A percentile compares a stretch with the other conserved stretches of the same genome.
phyloP scores from a whole-genome alignment of 2,888 invertebrate genomes.

The Gymnoscelis rufifasciata region DNA sequence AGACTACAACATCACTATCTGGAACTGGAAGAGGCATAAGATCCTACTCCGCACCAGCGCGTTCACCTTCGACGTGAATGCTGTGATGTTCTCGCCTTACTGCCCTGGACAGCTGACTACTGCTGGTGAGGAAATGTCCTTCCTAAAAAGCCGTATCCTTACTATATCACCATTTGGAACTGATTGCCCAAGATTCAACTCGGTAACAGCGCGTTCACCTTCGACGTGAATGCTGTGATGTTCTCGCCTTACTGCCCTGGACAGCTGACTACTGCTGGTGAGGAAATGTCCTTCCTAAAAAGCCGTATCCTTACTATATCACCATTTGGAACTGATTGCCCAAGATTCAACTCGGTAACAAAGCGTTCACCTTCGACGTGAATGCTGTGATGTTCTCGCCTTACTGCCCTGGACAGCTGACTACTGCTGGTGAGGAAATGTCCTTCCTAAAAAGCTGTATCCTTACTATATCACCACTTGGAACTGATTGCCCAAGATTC shows the following conservation, averaged over 20 bases:
- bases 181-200: slow-evolving; percentile 87
- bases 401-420: slow-evolving; percentile 87
- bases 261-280: slow-evolving; percentile 87
- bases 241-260: slow-evolving; percentile 91
- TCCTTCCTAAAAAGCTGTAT: background rate
- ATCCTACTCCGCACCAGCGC: slow-evolving; percentile 90
- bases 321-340: slow-evolving; percentile 93
- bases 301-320: slow-evolving; percentile 77
- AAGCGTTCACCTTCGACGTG: slow-evolving; percentile 91
- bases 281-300: background rate
- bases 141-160: slow-evolving; percentile 39
- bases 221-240: slow-evolving; percentile 87
- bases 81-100: slow-evolving; percentile 89
- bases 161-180: slow-evolving; percentile 92
- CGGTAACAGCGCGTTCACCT: slow-evolving; percentile 89
- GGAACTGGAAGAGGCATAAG: slow-evolving; percentile 89
- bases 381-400: slow-evolving; percentile 89
- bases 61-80: slow-evolving; percentile 88
- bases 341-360: slow-evolving; percentile 86
- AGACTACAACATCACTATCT: slow-evolving; percentile 92
- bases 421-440: slow-evolving; percentile 82
- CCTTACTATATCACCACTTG: slow-evolving; percentile 89
- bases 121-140: slow-evolving; percentile 76
- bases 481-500: slow-evolving; percentile 87
- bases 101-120: slow-evolving; percentile 89